Evolutionary conservation across 2,113 vertebrate species (phyloP).

Genomic region (Phainopepla nitens): DNA sequence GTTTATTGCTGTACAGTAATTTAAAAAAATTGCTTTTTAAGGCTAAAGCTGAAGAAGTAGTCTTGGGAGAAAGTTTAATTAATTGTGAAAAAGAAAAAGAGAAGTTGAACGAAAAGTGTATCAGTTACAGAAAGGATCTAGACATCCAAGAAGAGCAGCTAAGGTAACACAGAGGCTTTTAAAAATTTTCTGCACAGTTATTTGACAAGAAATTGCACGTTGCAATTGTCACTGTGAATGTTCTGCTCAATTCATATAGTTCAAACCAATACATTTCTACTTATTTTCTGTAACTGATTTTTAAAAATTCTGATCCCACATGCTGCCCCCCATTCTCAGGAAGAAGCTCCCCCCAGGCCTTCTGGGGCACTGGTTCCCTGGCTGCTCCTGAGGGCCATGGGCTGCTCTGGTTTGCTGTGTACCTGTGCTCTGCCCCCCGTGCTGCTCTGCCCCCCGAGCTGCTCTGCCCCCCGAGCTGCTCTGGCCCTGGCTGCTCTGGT

Average conservation of each 20-base stretch:
- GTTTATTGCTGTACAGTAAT: not conserved
- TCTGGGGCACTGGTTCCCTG: not conserved
- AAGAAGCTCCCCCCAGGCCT: not conserved
- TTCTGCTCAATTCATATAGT: accelerated
- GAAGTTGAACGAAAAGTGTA: conserved; percentile 75
- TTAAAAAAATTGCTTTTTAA: conserved; percentile 63
- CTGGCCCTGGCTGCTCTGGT: not conserved
- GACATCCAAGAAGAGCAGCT: conserved; percentile 71
- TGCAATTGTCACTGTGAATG: not conserved
- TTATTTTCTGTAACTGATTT: not conserved
- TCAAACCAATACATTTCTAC: not conserved
- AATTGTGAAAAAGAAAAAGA: conserved; percentile 81
- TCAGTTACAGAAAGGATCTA: conserved; percentile 73
- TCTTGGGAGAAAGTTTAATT: conserved; percentile 75
- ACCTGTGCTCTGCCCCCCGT: not conserved
- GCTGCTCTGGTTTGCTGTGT: not conserved
- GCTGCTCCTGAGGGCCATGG: not conserved
- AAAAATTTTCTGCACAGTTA: not conserved
- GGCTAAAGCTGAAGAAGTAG: conserved; percentile 82
- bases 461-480: not conserved
- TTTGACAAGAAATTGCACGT: not conserved
- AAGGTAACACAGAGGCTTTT: conserved; percentile 67
- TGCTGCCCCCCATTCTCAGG: not conserved
- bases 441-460: not conserved
- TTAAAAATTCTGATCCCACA: not conserved